Percentiles rank a stretch among this genome's conserved stretches.
Conservation (phyloP, 2,888 invertebrate species). For the Mechanitis messenoides region DNA sequence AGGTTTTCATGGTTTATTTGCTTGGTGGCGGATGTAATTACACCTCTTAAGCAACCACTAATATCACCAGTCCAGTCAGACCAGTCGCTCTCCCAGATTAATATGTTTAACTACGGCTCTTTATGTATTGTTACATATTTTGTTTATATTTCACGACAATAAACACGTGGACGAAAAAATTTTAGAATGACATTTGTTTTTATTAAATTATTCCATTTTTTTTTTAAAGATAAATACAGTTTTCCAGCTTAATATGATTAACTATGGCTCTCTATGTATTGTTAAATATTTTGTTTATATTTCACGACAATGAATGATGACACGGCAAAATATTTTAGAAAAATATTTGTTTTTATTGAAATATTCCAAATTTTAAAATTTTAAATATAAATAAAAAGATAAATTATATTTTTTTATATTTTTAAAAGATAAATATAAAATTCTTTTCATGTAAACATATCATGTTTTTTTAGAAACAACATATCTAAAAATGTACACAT, state of each 20-base stretch:
- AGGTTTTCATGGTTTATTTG: conserved; percentile 63
- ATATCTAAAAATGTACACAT: no score
- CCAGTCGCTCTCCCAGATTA: conserved; percentile 56
- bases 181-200: no score
- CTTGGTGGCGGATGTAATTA: conserved; percentile 61
- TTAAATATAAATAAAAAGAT: no score
- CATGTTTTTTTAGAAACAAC: no score
- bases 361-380: no score
- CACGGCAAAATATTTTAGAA: not conserved
- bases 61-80: conserved; percentile 44
- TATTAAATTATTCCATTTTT: no score
- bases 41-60: conserved; percentile 47
- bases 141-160: conserved; percentile 3
- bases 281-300: conserved; percentile 13
- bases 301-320: conserved; percentile 4
- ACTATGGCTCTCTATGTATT: conserved; percentile 44
- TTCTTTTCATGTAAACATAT: no score
- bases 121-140: conserved; percentile 30
- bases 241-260: conserved; percentile 62
- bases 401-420: no score
- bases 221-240: conserved; percentile 3
- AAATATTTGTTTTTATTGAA: no score
- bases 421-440: no score
- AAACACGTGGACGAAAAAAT: no score
- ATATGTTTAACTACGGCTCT: conserved; percentile 60